Percentiles rank a stretch among this genome's conserved stretches.
Evolutionary conservation across 2,113 vertebrate genomes (phyloP).

Genomic region (Oostethus manadensis): DNA sequence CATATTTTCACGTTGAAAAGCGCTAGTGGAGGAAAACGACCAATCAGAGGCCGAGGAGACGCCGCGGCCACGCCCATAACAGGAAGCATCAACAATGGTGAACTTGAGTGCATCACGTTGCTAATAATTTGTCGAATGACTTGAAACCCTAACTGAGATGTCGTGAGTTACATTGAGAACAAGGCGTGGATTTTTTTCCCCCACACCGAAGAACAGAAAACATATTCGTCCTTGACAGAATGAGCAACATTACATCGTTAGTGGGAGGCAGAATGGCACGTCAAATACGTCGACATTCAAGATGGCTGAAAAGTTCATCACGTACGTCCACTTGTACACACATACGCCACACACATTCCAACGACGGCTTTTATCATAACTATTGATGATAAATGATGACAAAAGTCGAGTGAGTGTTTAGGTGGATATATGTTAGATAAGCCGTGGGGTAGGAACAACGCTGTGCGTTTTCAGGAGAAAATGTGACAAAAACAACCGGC

Average conservation of each 20-base stretch:
- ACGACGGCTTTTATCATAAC: too few species aligned
- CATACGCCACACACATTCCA: background rate
- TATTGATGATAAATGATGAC: too few species aligned
- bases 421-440: too few species aligned
- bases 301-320: constrained; percentile 6
- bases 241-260: background rate
- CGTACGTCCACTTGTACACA: background rate
- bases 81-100: constrained; percentile 25
- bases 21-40: constrained; percentile 25
- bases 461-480: too few species aligned
- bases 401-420: too few species aligned
- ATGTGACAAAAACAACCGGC: background rate
- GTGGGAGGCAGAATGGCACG: background rate
- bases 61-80: constrained; percentile 46
- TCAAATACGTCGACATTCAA: constrained; percentile 1
- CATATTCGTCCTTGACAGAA: background rate
- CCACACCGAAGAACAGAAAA: background rate
- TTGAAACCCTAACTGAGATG: background rate
- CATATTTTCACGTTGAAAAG: constrained; percentile 62
- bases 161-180: background rate
- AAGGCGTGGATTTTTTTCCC: background rate
- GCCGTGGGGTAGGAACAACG: too few species aligned
- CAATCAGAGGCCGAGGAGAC: constrained; percentile 37
- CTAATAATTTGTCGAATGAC: background rate
- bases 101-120: background rate